Evolutionary conservation across 2,888 invertebrate species (phyloP).

Genomic region (Caenorhabditis japonica): DNA sequence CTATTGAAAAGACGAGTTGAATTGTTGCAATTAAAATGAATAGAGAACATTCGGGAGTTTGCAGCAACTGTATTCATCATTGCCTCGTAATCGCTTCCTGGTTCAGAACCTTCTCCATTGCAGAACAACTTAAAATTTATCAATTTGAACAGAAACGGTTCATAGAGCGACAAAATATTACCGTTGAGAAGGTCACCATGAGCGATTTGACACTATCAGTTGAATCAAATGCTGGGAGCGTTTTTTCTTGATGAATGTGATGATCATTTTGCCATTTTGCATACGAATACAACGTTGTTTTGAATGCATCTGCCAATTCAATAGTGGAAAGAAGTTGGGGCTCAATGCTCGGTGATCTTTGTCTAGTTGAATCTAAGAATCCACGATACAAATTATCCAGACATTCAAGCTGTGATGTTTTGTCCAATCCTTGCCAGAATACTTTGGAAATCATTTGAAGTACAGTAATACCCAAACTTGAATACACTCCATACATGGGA

Average conservation of each 20-base stretch:
- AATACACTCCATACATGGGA: slow-evolving; percentile 58
- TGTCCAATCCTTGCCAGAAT: slow-evolving; percentile 57
- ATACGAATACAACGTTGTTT: slow-evolving; percentile 52
- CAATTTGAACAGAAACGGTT: neutral
- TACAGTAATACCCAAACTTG: slow-evolving; percentile 56
- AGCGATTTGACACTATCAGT: slow-evolving; percentile 49
- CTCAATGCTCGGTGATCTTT: slow-evolving; percentile 44
- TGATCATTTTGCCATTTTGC: slow-evolving; percentile 61
- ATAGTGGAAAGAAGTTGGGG: slow-evolving; percentile 47
- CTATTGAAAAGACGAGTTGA: slow-evolving; percentile 56
- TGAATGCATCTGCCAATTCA: slow-evolving; percentile 58
- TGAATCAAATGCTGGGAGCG: slow-evolving; percentile 56
- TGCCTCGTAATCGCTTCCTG: slow-evolving; percentile 62
- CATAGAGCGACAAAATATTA: slow-evolving; percentile 1
- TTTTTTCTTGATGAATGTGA: slow-evolving; percentile 47
- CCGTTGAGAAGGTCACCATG: slow-evolving; percentile 55
- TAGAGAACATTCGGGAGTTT: slow-evolving; percentile 56
- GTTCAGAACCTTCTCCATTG: slow-evolving; percentile 54
- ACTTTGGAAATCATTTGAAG: slow-evolving; percentile 62
- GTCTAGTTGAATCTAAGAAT: slow-evolving; percentile 46
- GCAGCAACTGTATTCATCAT: slow-evolving; percentile 63
- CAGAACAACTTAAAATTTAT: slow-evolving; percentile 53
- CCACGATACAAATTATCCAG: slow-evolving; percentile 55
- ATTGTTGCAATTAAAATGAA: slow-evolving; percentile 60
- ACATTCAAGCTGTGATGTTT: slow-evolving; percentile 53